phyloP scores from a whole-genome alignment of 2,797 vertebrate genomes.

The Xenentodon cancila region DNA sequence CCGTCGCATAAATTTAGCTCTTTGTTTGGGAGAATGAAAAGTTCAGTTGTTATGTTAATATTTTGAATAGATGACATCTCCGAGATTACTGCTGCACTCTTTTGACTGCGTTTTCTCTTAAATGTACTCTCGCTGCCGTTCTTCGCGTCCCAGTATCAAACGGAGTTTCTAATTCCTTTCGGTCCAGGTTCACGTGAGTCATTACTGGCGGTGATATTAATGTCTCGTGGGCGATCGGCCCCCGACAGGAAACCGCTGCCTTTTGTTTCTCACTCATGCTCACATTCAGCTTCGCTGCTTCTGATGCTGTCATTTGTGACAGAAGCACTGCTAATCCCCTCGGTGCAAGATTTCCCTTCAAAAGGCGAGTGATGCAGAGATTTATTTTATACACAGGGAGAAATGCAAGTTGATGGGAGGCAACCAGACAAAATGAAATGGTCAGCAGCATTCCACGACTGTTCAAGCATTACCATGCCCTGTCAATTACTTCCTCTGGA shows the following conservation, averaged over 20 bases:
- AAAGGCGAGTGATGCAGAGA: constrained; percentile 13
- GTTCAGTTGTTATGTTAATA: constrained; percentile 9
- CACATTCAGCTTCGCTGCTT: constrained; percentile 41
- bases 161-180: constrained; percentile 43
- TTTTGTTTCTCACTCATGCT: constrained; percentile 18
- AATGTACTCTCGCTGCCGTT: constrained; percentile 9
- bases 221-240: constrained; percentile 29
- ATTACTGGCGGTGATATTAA: constrained; percentile 22
- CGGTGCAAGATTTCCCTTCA: constrained; percentile 33
- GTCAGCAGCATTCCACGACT: constrained; percentile 34
- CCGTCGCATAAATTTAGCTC: constrained; percentile 4
- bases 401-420: constrained; percentile 28
- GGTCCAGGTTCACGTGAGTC: constrained; percentile 21
- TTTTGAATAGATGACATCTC: constrained; percentile 4
- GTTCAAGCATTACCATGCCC: background rate
- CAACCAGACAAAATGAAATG: constrained; percentile 38
- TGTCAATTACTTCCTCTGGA: constrained; percentile 32
- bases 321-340: constrained; percentile 19
- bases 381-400: constrained; percentile 25
- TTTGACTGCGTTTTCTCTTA: background rate
- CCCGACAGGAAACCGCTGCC: constrained; percentile 26
- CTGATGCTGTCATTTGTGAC: background rate
- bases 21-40: constrained; percentile 18
- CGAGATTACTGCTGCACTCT: background rate
- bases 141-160: constrained; percentile 17